Evolutionary conservation across 1,140 invertebrate species (phyloP), one percentile per base, ranked within the genome.

Genomic region (Caligus rogercresseyi): DNA sequence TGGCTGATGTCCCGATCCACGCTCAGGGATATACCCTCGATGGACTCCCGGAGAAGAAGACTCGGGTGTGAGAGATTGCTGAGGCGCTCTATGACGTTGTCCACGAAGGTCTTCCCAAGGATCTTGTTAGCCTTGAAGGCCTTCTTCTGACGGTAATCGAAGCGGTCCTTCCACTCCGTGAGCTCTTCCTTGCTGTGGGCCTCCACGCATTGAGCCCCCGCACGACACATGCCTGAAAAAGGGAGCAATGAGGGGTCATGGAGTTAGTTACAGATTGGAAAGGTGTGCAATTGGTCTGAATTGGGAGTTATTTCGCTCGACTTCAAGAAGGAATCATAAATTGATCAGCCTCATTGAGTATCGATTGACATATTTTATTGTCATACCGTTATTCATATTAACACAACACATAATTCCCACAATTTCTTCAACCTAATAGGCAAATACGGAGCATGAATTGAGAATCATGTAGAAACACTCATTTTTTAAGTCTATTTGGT

Each of bases 151-250:
- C 81, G 71, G 68, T 83, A 82, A 66, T 81, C 78, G 69, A 82
- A 84, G 56, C 84, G 74, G 67, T 83, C 79, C 68, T 81, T 78
- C 85, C 85, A 87, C 74, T 87, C 84, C 13, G 76, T 73, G 7
- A 86, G 71, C 70, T 87, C 85, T 57, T 82, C 81, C 59, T 76
- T 70, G 15, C 82, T 82, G 69, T 87, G 85, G 2, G 85, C 85
- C 70, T 83, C 79, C n/a, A 83, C 79, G 72, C 84, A 86, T 67
- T 83, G 82, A 15, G 79, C 75, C 18, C 81, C 82, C 68, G 82
- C 81, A 43, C 80, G 74, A 70, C 84, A 86, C 21, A 71, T 73
- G 23, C 77, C 78, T 43, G n/a, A n/a, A 43, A 43, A 43, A 11
- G n/a, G 31, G n/a, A 43, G 31, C 7, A 43, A 43, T 11, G n/a